These are phyloP conservation scores for Apaloderma vittatum DNA, from an alignment of 2,113 vertebrate genomes.

Conservation along the genomic window DNA sequence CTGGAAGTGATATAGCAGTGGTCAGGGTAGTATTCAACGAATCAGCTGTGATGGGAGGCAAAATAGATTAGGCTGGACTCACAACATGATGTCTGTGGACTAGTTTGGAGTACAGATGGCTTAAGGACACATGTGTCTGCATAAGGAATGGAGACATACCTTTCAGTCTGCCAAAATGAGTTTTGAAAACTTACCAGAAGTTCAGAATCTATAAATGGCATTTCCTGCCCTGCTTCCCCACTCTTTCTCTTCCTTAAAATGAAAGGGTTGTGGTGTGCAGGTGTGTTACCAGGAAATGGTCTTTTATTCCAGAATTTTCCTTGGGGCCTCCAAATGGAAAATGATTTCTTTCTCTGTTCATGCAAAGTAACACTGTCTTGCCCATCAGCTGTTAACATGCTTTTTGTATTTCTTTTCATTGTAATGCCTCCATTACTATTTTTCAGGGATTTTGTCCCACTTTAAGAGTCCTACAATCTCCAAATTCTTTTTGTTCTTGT, in stretches of 20 bases:
- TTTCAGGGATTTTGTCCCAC: neutral
- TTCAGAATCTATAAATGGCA: neutral
- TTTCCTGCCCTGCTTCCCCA: neutral
- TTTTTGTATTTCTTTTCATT: neutral
- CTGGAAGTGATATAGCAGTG: neutral
- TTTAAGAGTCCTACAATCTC: neutral
- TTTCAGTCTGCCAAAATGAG: neutral
- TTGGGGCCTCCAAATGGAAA: neutral
- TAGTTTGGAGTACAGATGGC: neutral
- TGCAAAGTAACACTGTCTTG: neutral
- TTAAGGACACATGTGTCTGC: neutral
- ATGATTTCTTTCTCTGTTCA: accelerated
- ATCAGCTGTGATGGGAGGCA: neutral
- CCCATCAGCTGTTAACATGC: neutral
- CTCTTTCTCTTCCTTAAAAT: neutral
- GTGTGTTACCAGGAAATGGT: accelerated
- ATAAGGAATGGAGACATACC: neutral
- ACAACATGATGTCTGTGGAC: neutral
- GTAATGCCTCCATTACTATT: neutral
- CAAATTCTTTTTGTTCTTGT: neutral
- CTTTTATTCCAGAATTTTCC: neutral
- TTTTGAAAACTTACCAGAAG: neutral
- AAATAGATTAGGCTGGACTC: neutral
- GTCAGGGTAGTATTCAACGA: neutral
- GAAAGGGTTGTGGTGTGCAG: neutral